These are phyloP conservation scores for Epizoanthus stellaris DNA, from an alignment of 92 coral and sea anemone genomes.

Conservation along the genomic window DNA sequence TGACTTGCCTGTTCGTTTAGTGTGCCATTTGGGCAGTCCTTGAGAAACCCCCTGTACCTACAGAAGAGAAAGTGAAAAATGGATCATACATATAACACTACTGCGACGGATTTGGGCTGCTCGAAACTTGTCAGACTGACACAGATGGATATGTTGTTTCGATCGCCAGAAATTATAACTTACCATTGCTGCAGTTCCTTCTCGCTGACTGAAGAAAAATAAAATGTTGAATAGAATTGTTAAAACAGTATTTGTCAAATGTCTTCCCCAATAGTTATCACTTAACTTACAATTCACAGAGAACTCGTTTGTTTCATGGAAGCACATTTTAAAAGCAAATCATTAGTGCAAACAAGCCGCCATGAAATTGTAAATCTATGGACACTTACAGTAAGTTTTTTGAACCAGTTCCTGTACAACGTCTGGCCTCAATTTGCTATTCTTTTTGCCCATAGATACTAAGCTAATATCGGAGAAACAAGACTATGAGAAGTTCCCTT, in stretches of 20 bases:
- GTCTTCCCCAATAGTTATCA: not conserved
- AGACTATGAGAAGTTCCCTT: too few relatives aligned
- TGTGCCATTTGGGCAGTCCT: constrained; percentile 94
- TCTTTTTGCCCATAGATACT: constrained; percentile 90
- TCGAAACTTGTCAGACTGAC: not conserved
- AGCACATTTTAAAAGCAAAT: not conserved
- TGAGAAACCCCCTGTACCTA: constrained; percentile 97
- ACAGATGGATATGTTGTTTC: not conserved
- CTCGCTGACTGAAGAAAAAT: constrained; percentile 80
- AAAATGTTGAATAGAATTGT: constrained; percentile 15
- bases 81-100: constrained; percentile 7
- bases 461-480: too few relatives aligned
- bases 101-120: not conserved
- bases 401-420: constrained; percentile 89
- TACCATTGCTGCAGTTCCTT: constrained; percentile 98
- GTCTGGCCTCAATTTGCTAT: constrained; percentile 86
- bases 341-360: constrained; percentile 10
- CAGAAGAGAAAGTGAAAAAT: not conserved
- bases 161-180: constrained; percentile 28
- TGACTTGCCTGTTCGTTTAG: constrained; percentile 83
- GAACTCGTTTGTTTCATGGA: not conserved
- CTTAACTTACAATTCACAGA: not conserved
- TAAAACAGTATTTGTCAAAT: not conserved
- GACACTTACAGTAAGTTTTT: constrained; percentile 91
- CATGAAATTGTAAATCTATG: not conserved